Evolutionary conservation across 2,888 invertebrate species (phyloP).

Genomic region (Fabriciana adippe): DNA sequence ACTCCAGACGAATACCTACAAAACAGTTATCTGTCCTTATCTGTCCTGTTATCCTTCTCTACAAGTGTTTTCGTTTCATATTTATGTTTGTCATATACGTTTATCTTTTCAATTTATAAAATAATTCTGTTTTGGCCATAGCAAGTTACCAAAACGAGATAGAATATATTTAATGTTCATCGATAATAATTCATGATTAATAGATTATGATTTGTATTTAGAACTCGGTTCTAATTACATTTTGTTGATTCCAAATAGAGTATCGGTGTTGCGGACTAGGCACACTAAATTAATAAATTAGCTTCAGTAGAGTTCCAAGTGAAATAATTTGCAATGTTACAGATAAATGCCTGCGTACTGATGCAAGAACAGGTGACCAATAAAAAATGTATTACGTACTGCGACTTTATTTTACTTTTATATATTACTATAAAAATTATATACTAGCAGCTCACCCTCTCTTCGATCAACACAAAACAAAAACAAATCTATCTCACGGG

Average conservation of each 20-base stretch:
- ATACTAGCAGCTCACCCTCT: too few relatives aligned
- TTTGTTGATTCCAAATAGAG: conserved; percentile 36
- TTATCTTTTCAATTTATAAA: not conserved
- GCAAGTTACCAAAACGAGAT: conserved; percentile 28
- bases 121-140: conserved; percentile 26
- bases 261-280: conserved; percentile 24
- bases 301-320: conserved; percentile 24
- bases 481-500: too few relatives aligned
- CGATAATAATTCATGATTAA: conserved; percentile 26
- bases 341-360: conserved; percentile 35
- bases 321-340: conserved; percentile 28
- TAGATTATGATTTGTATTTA: conserved; percentile 38
- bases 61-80: too few relatives aligned
- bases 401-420: conserved; percentile 29
- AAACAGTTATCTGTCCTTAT: too few relatives aligned
- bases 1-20: too few relatives aligned
- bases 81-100: too few relatives aligned
- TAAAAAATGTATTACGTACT: conserved; percentile 40
- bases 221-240: conserved; percentile 21
- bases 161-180: conserved; percentile 30
- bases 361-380: conserved; percentile 40
- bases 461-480: too few relatives aligned
- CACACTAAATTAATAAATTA: conserved; percentile 33
- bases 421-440: not conserved
- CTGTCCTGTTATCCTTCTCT: too few relatives aligned